phyloP scores from a whole-genome alignment of 1,140 invertebrate species.

The Cotesia typhae region DNA sequence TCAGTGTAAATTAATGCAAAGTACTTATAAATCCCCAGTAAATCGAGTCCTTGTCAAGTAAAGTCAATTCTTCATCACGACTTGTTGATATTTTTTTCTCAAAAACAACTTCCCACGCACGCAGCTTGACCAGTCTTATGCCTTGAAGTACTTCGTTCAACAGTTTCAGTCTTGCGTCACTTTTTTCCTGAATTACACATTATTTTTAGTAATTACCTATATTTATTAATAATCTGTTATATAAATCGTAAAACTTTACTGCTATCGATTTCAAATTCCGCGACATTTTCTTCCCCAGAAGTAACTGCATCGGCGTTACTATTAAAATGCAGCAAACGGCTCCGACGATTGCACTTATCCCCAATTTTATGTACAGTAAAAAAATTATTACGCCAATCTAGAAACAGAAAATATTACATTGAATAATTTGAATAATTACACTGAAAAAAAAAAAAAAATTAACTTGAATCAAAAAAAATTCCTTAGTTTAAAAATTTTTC shows the following conservation, averaged over 20 bases:
- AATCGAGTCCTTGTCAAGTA: slow-evolving; percentile 77
- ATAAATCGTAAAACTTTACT: slow-evolving; percentile 61
- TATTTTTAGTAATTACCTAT: slow-evolving; percentile 18
- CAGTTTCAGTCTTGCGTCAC: slow-evolving; percentile 78
- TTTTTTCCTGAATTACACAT: slow-evolving; percentile 66
- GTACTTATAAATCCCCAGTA: slow-evolving; percentile 80
- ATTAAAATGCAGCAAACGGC: slow-evolving; percentile 74
- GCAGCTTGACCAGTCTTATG: slow-evolving; percentile 82
- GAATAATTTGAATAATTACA: too few relatives aligned
- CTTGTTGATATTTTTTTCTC: slow-evolving; percentile 72
- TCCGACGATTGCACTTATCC: slow-evolving; percentile 80
- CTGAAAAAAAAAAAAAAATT: too few relatives aligned
- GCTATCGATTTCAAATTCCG: slow-evolving; percentile 74
- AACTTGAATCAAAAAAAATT: too few relatives aligned
- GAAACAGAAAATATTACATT: slow-evolving; percentile 22
- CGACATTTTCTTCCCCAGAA: slow-evolving; percentile 77
- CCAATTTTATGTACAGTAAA: slow-evolving; percentile 79
- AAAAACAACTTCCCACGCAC: slow-evolving; percentile 84
- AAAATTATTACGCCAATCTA: slow-evolving; percentile 78
- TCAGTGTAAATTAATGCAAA: slow-evolving; percentile 45
- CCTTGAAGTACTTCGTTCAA: slow-evolving; percentile 84
- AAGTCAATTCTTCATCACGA: slow-evolving; percentile 76
- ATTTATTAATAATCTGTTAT: slow-evolving; percentile 17
- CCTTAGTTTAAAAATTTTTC: too few relatives aligned
- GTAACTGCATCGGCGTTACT: slow-evolving; percentile 77